These are phyloP conservation scores for Drosophila putrida DNA, from an alignment of 2,888 invertebrate species.

Conservation along the genomic window DNA sequence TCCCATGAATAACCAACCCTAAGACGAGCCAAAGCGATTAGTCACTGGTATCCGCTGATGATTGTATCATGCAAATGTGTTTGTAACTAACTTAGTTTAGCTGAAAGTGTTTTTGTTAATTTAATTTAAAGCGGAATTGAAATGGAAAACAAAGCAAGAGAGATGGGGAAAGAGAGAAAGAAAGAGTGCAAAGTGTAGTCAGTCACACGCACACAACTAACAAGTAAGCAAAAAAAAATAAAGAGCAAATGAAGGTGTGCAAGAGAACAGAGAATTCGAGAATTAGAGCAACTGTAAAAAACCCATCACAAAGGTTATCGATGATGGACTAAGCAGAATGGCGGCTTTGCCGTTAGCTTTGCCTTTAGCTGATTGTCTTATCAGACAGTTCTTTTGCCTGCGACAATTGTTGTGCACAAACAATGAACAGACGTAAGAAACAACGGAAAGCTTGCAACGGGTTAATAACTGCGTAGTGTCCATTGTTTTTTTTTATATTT, in stretches of 20 bases:
- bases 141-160: conserved; percentile 40
- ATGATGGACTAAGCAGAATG: conserved; percentile 36
- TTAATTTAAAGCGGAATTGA: conserved; percentile 59
- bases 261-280: conserved; percentile 35
- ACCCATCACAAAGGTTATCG: conserved; percentile 67
- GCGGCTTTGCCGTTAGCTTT: conserved; percentile 17
- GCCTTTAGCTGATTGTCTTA: conserved; percentile 55
- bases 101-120: conserved; percentile 50
- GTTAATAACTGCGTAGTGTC: conserved; percentile 59
- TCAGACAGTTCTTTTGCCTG: conserved; percentile 39
- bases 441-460: conserved; percentile 33
- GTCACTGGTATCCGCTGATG: conserved; percentile 36
- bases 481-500: conserved; percentile 40
- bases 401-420: conserved; percentile 27
- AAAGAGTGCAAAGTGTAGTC: conserved; percentile 31
- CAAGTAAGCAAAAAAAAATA: conserved; percentile 22
- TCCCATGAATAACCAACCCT: conserved; percentile 15
- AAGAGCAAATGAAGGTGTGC: conserved; percentile 13
- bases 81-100: conserved; percentile 31
- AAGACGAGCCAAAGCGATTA: conserved; percentile 33
- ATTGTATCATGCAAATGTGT: conserved; percentile 6
- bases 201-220: conserved; percentile 9
- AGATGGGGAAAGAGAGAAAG: conserved; percentile 1
- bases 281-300: conserved; percentile 59
- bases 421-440: conserved; percentile 39